phyloP scores from a whole-genome alignment of 2,113 vertebrate species.

The Melanerpes formicivorus region DNA sequence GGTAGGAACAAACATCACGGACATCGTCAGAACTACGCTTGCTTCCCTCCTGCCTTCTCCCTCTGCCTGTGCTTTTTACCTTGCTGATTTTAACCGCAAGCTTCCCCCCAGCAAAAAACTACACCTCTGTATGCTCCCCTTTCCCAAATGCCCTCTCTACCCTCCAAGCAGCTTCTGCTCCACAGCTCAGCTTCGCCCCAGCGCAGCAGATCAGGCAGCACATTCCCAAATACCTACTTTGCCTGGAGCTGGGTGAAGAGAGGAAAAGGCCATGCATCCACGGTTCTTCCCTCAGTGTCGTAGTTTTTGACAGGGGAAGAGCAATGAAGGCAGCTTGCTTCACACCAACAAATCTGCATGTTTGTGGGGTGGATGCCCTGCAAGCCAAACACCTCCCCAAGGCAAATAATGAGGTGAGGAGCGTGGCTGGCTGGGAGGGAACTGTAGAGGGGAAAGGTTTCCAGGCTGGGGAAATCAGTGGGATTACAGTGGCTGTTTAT shows the following conservation, averaged over 20 bases:
- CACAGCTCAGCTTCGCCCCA: neutral
- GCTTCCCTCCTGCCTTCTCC: neutral
- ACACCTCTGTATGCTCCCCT: neutral
- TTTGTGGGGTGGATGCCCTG: neutral
- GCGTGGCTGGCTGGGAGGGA: neutral
- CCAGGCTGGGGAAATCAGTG: neutral
- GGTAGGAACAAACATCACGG: neutral
- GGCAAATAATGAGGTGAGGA: neutral
- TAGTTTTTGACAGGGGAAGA: neutral
- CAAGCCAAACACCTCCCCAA: neutral
- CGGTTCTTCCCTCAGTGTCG: neutral
- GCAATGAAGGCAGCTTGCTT: neutral
- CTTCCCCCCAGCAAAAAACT: neutral
- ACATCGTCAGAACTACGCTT: neutral
- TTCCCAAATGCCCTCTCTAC: neutral
- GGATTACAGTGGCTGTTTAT: neutral
- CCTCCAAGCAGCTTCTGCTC: neutral
- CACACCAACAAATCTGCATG: neutral
- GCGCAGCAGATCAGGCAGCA: neutral
- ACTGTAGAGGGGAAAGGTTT: neutral
- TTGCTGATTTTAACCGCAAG: neutral
- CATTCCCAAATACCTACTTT: constrained; percentile 13
- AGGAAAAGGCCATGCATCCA: neutral
- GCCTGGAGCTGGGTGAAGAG: neutral
- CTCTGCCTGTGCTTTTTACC: neutral